A percentile compares a stretch with the other conserved stretches of the same genome.
phyloP scores from a whole-genome alignment of 2,888 invertebrate genomes.

The Lamellibrachia satsuma region DNA sequence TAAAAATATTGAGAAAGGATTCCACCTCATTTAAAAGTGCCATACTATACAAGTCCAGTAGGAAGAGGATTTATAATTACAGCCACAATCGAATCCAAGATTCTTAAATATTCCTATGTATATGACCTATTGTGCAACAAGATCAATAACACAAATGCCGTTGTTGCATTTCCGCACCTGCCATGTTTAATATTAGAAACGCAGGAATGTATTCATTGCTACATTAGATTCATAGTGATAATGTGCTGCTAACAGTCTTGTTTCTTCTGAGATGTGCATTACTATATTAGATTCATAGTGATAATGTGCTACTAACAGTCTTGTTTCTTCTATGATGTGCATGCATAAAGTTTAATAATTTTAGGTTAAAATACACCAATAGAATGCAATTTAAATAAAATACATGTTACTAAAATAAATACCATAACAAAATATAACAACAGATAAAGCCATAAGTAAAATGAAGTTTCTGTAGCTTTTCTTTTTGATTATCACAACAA shows the following conservation, averaged over 20 bases:
- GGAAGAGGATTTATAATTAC: no score
- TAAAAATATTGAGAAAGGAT: no score
- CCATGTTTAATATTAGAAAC: background rate
- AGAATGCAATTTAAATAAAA: background rate
- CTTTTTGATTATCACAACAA: background rate
- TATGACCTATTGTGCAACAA: background rate
- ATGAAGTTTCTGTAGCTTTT: background rate
- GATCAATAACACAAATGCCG: background rate
- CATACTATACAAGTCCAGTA: no score
- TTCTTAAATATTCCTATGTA: background rate
- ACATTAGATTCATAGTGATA: background rate
- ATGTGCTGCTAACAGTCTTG: background rate
- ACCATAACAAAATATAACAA: background rate
- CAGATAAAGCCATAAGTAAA: background rate
- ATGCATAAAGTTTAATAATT: background rate
- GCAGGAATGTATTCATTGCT: background rate
- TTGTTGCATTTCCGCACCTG: background rate
- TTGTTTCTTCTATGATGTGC: background rate
- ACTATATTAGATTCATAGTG: background rate
- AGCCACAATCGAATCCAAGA: no score
- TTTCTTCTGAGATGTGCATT: background rate
- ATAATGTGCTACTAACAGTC: background rate
- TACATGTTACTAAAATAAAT: background rate
- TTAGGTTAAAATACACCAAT: background rate
- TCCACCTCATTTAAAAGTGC: no score